Percentiles rank a stretch among this genome's conserved stretches.
These are phyloP conservation scores for Actinia tenebrosa DNA, from an alignment of 64 coral and sea anemone genomes.

Conservation along the genomic window DNA sequence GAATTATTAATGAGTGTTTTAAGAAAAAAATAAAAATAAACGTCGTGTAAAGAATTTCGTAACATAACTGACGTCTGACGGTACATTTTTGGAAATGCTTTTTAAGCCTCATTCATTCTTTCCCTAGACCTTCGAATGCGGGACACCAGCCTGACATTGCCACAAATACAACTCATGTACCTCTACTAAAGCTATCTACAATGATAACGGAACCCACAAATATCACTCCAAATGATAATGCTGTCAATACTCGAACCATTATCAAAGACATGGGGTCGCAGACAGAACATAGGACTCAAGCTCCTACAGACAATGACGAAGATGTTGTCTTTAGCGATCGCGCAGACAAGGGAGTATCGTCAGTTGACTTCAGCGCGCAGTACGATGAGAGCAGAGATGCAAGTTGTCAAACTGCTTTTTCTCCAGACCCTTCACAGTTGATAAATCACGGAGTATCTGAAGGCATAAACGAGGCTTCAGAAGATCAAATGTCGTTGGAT, in stretches of 20 bases:
- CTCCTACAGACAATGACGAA: neutral
- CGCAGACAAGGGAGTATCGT: neutral
- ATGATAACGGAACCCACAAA: neutral
- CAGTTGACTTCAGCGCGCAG: slow-evolving; percentile 12
- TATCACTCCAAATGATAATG: neutral
- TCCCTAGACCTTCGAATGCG: neutral
- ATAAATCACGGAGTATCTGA: neutral
- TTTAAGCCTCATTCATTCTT: neutral
- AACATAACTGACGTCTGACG: no score
- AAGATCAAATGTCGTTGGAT: neutral
- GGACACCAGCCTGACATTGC: neutral
- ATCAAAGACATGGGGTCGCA: neutral
- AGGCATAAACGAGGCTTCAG: neutral
- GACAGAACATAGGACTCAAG: neutral
- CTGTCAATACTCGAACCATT: neutral
- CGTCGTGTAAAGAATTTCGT: no score
- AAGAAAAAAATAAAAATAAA: no score
- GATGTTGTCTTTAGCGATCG: neutral
- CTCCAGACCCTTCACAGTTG: neutral
- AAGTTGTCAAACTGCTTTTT: slow-evolving; percentile 3
- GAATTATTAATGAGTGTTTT: no score
- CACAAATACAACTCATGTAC: neutral
- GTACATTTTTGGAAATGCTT: no score
- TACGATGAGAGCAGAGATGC: slow-evolving; percentile 21
- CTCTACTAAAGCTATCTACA: slow-evolving; percentile 1